Conservation (phyloP, 2,888 invertebrate species). For the Eulithis testata region DNA sequence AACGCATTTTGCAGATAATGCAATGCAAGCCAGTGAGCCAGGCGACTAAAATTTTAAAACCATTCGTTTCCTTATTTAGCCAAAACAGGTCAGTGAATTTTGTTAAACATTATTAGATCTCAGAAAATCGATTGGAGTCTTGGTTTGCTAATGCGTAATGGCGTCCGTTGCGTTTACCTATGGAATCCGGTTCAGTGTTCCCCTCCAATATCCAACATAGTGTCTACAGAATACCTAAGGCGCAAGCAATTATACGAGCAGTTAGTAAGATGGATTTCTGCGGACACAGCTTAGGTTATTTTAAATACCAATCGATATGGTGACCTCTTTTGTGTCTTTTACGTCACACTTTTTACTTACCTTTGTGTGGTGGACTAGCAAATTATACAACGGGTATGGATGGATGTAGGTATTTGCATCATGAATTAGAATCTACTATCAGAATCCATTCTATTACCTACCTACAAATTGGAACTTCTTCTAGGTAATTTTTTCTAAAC, state of each 20-base stretch:
- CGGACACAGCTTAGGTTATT: not conserved
- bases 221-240: not conserved
- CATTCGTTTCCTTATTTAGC: constrained; percentile 40
- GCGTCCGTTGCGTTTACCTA: constrained; percentile 33
- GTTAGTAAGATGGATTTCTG: constrained; percentile 13
- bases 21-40: constrained; percentile 56
- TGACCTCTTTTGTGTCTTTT: constrained; percentile 9
- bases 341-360: not conserved
- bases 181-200: constrained; percentile 29
- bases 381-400: not conserved
- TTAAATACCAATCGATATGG: not conserved
- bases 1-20: constrained; percentile 50
- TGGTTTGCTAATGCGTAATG: constrained; percentile 39
- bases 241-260: constrained; percentile 11
- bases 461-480: not conserved
- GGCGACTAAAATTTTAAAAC: constrained; percentile 50
- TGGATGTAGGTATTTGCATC: too few species aligned
- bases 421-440: too few species aligned
- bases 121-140: constrained; percentile 24
- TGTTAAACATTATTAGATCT: constrained; percentile 34
- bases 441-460: not conserved
- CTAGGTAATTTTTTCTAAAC: too few species aligned
- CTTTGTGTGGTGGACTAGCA: not conserved
- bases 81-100: constrained; percentile 68
- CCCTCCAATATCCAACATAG: constrained; percentile 12